Base-by-base conservation (phyloP, 2,888 invertebrate genomes). In the Diaprepes abbreviatus region DNA sequence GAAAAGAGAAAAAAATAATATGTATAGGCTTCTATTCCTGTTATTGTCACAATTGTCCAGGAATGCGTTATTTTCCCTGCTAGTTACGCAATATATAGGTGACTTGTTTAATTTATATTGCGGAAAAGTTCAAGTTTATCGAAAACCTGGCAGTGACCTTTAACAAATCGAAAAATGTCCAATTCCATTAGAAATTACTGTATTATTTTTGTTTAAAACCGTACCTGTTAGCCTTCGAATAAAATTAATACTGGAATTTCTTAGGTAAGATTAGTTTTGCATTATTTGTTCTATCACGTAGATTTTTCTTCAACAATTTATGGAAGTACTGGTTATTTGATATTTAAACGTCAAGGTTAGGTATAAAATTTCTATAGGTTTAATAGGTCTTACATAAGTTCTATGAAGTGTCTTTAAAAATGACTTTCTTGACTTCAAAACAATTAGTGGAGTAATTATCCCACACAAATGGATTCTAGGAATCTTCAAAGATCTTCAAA, bases 241-340 rank as follows among this genome's bases (percentile, higher is more conserved):
- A 43, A 43, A 43, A 21, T 43, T 43, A 43, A 21, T 43, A 43
- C 12, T 12, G 45, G 45, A 45, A 45, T 45, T 45, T 45, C 45
- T 45, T 50, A 50, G 48, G 28, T 50, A 50, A 50, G 14, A 50
- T 50, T 50, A 50, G 12, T 50, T 50, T 50, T 28, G 48, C 48
- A 50, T 50, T 50, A 31, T 50, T 50, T 14, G 48, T 50, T 50
- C 48, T 50, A 50, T 50, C 28, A 50, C 28, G 48, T 50, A 4
- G 21, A 50, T 28, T 50, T 50, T 50, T 50, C 48, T 50, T 50
- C 12, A 28, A 16, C 48, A 28, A 14, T 24, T 31, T 50, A 50
- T 50, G 28, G 48, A 31, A 28, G 48, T 50, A 50, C 48, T 24
- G 16, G 48, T 31, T 50, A 50, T 16, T 50, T 50, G 48, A 50